Evolutionary conservation across 2,113 vertebrate genomes (phyloP).

Genomic region (Heteronetta atricapilla): DNA sequence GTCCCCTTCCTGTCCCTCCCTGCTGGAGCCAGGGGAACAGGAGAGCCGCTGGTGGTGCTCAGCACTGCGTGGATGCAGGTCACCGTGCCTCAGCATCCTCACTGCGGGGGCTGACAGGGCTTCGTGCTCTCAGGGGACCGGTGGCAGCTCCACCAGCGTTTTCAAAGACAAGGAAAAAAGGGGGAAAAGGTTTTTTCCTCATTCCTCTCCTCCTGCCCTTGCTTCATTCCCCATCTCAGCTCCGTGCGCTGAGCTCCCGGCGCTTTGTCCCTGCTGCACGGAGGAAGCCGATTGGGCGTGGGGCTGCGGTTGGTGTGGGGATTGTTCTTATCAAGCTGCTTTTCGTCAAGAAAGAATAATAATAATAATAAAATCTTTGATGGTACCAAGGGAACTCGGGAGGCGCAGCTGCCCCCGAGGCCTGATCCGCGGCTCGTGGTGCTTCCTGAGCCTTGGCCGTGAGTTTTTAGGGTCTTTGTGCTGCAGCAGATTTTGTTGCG

Average conservation of each 20-base stretch:
- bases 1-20: rapidly evolving
- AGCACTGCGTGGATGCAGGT: background rate
- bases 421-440: background rate
- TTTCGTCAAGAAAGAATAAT: constrained; percentile 9
- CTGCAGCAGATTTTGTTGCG: background rate
- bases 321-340: constrained; percentile 31
- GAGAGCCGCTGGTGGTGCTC: rapidly evolving
- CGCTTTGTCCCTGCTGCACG: background rate
- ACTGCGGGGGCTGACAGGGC: background rate
- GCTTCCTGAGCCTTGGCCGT: background rate
- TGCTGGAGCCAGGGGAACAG: background rate
- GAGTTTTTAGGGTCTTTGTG: background rate
- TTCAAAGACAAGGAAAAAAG: constrained; percentile 33
- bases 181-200: background rate
- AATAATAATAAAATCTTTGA: background rate
- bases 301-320: background rate
- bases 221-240: background rate
- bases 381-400: background rate
- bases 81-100: background rate
- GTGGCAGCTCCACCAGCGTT: background rate
- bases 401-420: background rate
- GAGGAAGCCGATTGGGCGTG: constrained; percentile 38
- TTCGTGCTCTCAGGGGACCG: background rate
- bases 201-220: background rate
- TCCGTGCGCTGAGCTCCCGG: background rate